Conservation (phyloP, 1,140 invertebrate species). For the Drosophila simulans region DNA sequence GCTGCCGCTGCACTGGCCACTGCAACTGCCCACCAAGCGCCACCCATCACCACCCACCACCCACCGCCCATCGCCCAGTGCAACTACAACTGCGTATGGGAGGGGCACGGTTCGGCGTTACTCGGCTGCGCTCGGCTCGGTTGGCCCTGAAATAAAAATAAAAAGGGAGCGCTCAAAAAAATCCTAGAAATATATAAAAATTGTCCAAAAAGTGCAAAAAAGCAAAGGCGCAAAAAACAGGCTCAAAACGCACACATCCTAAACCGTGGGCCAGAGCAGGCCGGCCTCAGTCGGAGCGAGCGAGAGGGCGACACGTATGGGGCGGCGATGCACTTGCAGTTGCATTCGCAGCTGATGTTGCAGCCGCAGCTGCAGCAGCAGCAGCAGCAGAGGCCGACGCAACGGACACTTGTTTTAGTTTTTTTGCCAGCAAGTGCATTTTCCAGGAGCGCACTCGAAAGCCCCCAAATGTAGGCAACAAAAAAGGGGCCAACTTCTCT, state of each 20-base stretch:
- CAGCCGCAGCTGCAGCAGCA: background rate
- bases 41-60: background rate
- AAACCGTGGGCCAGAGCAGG: slow-evolving; percentile 47
- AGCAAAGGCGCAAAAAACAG: slow-evolving; percentile 45
- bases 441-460: slow-evolving; percentile 55
- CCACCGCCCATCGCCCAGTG: slow-evolving; percentile 7
- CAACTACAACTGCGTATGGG: slow-evolving; percentile 32
- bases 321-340: slow-evolving; percentile 22
- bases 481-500: background rate
- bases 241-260: slow-evolving; percentile 61
- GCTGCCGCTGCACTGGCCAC: slow-evolving; percentile 29
- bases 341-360: background rate
- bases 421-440: slow-evolving; percentile 74
- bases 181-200: slow-evolving; percentile 77
- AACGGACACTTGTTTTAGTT: slow-evolving; percentile 58
- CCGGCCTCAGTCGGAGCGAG: slow-evolving; percentile 29
- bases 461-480: slow-evolving; percentile 31
- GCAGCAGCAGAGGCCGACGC: slow-evolving; percentile 21
- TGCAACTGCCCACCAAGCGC: background rate
- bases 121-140: slow-evolving; percentile 22
- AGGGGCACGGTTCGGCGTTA: slow-evolving; percentile 35
- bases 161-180: slow-evolving; percentile 37
- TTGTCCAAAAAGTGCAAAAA: slow-evolving; percentile 57
- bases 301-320: slow-evolving; percentile 27
- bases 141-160: slow-evolving; percentile 59